phyloP scores from a whole-genome alignment of 2,113 vertebrate genomes.

The Lophochroa leadbeateri region DNA sequence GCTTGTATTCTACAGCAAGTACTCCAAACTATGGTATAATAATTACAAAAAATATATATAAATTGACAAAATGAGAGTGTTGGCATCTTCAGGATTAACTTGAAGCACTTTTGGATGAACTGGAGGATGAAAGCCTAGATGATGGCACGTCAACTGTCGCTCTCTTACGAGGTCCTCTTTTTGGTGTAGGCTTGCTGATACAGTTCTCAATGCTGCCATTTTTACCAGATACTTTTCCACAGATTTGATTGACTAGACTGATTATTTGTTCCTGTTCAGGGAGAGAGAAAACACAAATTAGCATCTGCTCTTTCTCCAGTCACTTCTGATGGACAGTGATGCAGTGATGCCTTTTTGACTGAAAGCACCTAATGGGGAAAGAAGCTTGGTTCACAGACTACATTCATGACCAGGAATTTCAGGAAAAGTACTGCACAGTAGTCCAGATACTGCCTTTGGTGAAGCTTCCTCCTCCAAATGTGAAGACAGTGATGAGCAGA shows the following conservation, averaged over 20 bases:
- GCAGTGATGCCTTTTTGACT: not conserved
- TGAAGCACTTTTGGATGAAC: conserved; percentile 87
- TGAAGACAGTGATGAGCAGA: not conserved
- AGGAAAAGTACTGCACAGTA: too few species aligned
- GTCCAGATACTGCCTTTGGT: not conserved
- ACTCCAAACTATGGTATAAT: conserved; percentile 91
- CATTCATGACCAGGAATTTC: not conserved
- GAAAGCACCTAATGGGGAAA: not conserved
- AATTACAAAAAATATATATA: conserved; percentile 85
- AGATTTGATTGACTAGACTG: conserved; percentile 95
- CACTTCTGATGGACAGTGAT: not conserved
- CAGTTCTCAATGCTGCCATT: conserved; percentile 83
- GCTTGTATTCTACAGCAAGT: conserved; percentile 92
- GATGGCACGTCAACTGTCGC: conserved; percentile 90
- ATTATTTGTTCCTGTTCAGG: conserved; percentile 91
- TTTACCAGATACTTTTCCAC: conserved; percentile 89
- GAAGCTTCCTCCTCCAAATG: not conserved
- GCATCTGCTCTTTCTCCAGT: not conserved
- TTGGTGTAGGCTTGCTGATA: conserved; percentile 87
- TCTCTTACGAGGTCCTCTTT: conserved; percentile 93
- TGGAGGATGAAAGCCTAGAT: conserved; percentile 87
- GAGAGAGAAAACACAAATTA: not conserved
- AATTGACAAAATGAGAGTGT: conserved; percentile 74
- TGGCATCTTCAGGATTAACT: conserved; percentile 85
- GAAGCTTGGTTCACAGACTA: not conserved